Percentiles rank a stretch among this genome's conserved stretches.
Evolutionary conservation across 2,113 vertebrate species (phyloP).

Genomic region (Holacanthus passer): DNA sequence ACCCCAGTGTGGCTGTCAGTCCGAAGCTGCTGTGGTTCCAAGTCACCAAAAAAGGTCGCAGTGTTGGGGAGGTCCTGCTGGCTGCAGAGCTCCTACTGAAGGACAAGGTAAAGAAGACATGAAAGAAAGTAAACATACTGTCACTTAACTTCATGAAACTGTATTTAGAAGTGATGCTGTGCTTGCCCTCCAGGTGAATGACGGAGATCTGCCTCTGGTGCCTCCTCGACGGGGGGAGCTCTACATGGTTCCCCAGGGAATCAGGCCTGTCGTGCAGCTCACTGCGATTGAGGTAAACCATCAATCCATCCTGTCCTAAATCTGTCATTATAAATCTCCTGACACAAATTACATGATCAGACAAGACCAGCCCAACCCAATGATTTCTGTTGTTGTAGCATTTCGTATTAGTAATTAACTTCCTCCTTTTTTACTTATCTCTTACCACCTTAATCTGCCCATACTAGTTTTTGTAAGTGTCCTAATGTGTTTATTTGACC

Average conservation of each 20-base stretch:
- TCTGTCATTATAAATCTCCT: conserved; percentile 70
- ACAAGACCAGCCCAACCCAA: conserved; percentile 44
- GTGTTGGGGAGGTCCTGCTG: conserved; percentile 90
- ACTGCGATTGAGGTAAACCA: conserved; percentile 91
- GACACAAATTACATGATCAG: conserved; percentile 26
- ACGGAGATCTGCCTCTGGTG: conserved; percentile 91
- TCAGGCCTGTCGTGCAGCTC: conserved; percentile 96
- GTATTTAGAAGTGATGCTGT: not conserved
- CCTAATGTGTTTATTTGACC: not conserved
- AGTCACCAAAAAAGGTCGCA: conserved; percentile 86
- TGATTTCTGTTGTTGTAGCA: not conserved
- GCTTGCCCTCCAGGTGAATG: conserved; percentile 76
- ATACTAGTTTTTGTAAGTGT: not conserved
- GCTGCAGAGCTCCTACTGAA: conserved; percentile 94
- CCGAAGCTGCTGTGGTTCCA: conserved; percentile 94
- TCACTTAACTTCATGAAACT: not conserved
- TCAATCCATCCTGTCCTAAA: not conserved
- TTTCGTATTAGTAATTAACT: too few species aligned
- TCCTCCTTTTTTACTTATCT: not conserved
- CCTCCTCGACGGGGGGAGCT: conserved; percentile 92
- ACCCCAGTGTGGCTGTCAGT: conserved; percentile 80
- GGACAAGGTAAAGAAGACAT: conserved; percentile 85
- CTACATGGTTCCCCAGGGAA: conserved; percentile 98
- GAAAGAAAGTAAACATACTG: not conserved
- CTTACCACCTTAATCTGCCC: not conserved